Base-by-base conservation (phyloP, 1,140 invertebrate genomes). In the Portunus trituberculatus region DNA sequence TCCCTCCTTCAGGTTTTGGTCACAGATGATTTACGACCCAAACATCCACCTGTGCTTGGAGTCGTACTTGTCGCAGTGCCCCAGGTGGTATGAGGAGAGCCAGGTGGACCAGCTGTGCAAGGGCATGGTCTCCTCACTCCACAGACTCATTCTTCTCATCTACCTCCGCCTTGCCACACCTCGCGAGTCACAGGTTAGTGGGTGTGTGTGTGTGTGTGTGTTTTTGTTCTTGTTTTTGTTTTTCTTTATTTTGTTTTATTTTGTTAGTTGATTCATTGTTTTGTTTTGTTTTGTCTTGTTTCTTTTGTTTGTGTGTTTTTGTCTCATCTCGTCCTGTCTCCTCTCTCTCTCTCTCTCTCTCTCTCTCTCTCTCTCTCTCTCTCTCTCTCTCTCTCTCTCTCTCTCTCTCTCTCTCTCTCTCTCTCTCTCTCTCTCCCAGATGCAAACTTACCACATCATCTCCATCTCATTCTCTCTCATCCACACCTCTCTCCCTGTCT, bases 81-180 rank as follows among this genome's bases (percentile, higher is more conserved):
- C 98, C 96, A 98, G 98, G 4, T 98, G 98, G 96, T 98, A 98
- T 97, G 97, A 97, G 88, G 96, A 97, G 94, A 97, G 97, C 82
- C 97, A 97, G 32, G 96, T 97, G 14, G 97, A 97, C 88, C 96
- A 97, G 31, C 97, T 97, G 67, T 97, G 97, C 92, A 96, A 96
- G 82, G 93, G 97, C 12, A 94, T 96, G n/a, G 96, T 97, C 32
- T 97, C 97, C 59, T 97, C 97, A 52, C 97, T 98, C 14, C 97
- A 98, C 48, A 97, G 97, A 95, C 97, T 98, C 29, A 97, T 98
- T 67, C 97, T 99, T 84, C 97, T 98, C 25, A 96, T 98, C 14
- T 98, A 98, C 96, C 97, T 98, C 95, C 97, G 98, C 96, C 97
- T 99, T 91, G 97, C 98, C 8, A 98, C 98, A 16, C 98, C 98